phyloP scores from a whole-genome alignment of 92 coral and sea anemone genomes.

The Palythoa caribaeorum region DNA sequence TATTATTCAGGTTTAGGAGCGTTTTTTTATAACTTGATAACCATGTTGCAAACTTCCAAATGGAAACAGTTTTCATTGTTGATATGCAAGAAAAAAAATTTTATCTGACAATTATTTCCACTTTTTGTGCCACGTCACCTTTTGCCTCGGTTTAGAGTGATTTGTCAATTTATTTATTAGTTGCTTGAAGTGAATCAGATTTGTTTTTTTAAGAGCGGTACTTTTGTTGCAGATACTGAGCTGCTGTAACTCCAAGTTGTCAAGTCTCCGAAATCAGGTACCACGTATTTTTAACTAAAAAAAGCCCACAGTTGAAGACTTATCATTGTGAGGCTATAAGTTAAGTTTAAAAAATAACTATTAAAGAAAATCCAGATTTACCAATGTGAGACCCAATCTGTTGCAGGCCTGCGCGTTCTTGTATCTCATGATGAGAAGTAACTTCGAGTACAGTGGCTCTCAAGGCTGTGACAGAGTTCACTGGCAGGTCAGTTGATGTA shows the following conservation, averaged over 20 bases:
- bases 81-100: no score
- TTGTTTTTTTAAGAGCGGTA: not conserved
- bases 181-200: not conserved
- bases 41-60: no score
- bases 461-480: constrained; percentile 94
- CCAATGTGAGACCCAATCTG: not conserved
- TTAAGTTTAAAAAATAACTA: no score
- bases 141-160: not conserved
- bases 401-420: constrained; percentile 93
- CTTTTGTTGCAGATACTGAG: constrained; percentile 75
- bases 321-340: no score
- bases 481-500: constrained; percentile 81
- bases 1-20: no score
- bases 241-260: constrained; percentile 94
- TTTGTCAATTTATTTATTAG: not conserved
- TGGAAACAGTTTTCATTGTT: no score
- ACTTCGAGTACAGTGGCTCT: constrained; percentile 91
- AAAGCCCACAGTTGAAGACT: no score
- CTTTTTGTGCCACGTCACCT: no score
- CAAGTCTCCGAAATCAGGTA: constrained; percentile 93
- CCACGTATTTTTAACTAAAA: not conserved
- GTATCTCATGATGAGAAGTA: constrained; percentile 97
- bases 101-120: no score
- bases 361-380: no score
- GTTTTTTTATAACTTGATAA: no score